Base-by-base conservation (phyloP, 2,888 invertebrate species). In the Stegana nigrithorax region DNA sequence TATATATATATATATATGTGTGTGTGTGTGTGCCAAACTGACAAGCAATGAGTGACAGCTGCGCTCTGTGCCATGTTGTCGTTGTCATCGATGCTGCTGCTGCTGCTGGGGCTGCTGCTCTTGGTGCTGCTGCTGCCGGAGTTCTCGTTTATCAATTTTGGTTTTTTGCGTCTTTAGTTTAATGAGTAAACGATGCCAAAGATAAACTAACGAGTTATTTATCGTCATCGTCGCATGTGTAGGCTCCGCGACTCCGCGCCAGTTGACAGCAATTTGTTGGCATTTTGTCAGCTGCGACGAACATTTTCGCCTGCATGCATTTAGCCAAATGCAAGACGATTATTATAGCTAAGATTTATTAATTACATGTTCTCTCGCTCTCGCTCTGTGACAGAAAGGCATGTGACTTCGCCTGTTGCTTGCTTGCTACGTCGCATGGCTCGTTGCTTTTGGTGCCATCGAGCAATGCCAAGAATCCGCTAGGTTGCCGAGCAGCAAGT, bases 121-220 rank as follows among this genome's bases (percentile, higher is more conserved):
- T 27, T 56, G 45, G 27, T 29, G 42, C 29, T 56, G 45, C 45
- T 47, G 10, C 47, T 27, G 25, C 23, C 17, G 57, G 59, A 64
- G 67, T 69, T 70, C 80, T 73, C 69, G 78, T 73, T 77, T 77
- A 75, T 77, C 78, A 69, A 66, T 68, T 57, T 51, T 67, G 71
- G 75, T 75, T 78, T 79, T 39, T 39, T 39, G 23, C 26, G 10
- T 57, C 10, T 26, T 53, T 14, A 21, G 27, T 55, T 55, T 55
- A 55, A 55, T 55, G 32, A 79, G 75, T 77, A 77, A 79, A 76
- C 72, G 76, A 80, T 78, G 65, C 60, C 67, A 70, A 66, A 63
- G 71, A 80, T 78, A 77, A 70, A 66, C 72, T 78, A 78, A 80
- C 76, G 72, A 77, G 78, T 78, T 75, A 75, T 66, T 77, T 73